A percentile compares a stretch with the other conserved stretches of the same genome.
These are phyloP conservation scores for Blera fallax DNA, from an alignment of 2,888 invertebrate species.

Conservation along the genomic window DNA sequence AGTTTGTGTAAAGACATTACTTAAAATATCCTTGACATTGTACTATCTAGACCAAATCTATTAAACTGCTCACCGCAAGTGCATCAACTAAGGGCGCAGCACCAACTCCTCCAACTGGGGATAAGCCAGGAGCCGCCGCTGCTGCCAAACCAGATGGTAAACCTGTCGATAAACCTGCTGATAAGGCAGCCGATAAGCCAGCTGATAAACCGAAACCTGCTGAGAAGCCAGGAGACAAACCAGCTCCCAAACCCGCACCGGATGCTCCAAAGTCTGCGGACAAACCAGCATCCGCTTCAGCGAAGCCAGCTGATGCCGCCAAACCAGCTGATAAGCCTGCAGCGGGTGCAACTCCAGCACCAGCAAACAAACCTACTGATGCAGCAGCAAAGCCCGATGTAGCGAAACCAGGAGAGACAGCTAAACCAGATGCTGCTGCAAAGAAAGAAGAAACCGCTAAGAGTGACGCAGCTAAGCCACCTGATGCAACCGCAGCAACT, in stretches of 20 bases:
- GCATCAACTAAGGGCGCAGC: slow-evolving; percentile 24
- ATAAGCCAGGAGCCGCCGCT: slow-evolving; percentile 75
- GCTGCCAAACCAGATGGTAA: slow-evolving; percentile 77
- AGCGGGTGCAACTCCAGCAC: slow-evolving; percentile 75
- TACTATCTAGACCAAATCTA: slow-evolving; percentile 37
- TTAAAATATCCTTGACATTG: not conserved
- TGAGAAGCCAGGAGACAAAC: slow-evolving; percentile 27
- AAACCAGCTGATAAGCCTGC: slow-evolving; percentile 48
- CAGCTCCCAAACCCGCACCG: slow-evolving; percentile 47
- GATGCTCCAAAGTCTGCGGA: slow-evolving; percentile 27
- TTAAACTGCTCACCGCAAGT: slow-evolving; percentile 7
- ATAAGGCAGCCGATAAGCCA: slow-evolving; percentile 45
- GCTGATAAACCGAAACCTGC: slow-evolving; percentile 65
- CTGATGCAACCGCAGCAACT: slow-evolving; percentile 74
- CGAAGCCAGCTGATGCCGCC: slow-evolving; percentile 37
- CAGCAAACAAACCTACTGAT: slow-evolving; percentile 76
- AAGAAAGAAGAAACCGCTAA: slow-evolving; percentile 78
- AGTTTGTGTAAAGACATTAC: not conserved
- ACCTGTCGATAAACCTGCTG: slow-evolving; percentile 76
- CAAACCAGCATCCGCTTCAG: slow-evolving; percentile 71
- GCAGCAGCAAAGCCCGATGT: slow-evolving; percentile 77
- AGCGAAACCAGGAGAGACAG: slow-evolving; percentile 76
- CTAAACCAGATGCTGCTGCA: slow-evolving; percentile 77
- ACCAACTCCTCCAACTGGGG: slow-evolving; percentile 53
- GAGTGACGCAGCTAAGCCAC: slow-evolving; percentile 76